Conservation (phyloP, 2,888 invertebrate genomes). For the Diogma glabrata region DNA sequence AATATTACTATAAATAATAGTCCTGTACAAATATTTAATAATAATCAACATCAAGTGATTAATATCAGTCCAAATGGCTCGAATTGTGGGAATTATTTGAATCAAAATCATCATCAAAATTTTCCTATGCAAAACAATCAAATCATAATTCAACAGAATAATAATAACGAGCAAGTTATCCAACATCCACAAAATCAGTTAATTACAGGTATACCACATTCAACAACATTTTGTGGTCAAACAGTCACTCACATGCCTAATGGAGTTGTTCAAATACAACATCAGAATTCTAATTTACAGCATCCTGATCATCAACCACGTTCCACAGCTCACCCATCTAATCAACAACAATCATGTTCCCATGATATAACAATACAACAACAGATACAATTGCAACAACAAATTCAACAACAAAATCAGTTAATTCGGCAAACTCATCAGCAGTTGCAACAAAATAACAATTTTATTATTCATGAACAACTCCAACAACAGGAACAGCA, state of each 20-base stretch:
- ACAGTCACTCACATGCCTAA: constrained; percentile 25
- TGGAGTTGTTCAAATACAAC: constrained; percentile 25
- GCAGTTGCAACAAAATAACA: constrained; percentile 17
- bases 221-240: constrained; percentile 24
- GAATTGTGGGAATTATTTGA: constrained; percentile 2
- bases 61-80: constrained; percentile 10
- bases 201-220: constrained; percentile 7
- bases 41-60: constrained; percentile 13
- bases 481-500: constrained; percentile 14
- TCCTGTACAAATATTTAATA: constrained; percentile 11
- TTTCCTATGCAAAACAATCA: constrained; percentile 15
- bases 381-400: constrained; percentile 25
- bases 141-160: constrained; percentile 12
- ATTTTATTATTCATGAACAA: constrained; percentile 9
- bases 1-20: constrained; percentile 12
- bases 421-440: constrained; percentile 23
- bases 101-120: constrained; percentile 8
- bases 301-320: constrained; percentile 20
- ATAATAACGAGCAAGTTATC: constrained; percentile 4
- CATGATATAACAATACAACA: constrained; percentile 19
- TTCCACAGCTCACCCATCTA: constrained; percentile 17
- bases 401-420: constrained; percentile 27
- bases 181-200: neutral
- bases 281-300: constrained; percentile 23
- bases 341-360: neutral